phyloP scores from a whole-genome alignment of 2,888 invertebrate species.

The Lumbricus terrestris region DNA sequence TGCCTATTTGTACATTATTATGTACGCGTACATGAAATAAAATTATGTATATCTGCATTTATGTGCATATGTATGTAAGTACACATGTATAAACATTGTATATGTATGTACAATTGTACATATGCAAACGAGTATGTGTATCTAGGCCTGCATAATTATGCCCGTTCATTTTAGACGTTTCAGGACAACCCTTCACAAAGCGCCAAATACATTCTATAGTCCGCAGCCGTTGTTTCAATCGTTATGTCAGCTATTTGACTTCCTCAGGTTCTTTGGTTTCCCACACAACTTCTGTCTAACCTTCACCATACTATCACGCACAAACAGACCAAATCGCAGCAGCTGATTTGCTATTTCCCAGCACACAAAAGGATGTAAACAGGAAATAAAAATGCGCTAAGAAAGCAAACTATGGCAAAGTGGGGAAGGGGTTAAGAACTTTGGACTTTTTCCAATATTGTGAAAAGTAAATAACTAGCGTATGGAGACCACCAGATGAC shows the following conservation, averaged over 20 bases:
- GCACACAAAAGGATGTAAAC: not conserved
- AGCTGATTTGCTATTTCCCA: not conserved
- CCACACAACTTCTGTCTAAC: not conserved
- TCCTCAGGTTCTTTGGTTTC: not conserved
- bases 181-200: not conserved
- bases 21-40: too few relatives aligned
- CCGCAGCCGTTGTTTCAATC: not conserved
- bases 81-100: too few relatives aligned
- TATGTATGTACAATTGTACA: too few relatives aligned
- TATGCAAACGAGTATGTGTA: too few relatives aligned
- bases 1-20: too few relatives aligned
- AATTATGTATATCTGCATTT: too few relatives aligned
- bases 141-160: not conserved
- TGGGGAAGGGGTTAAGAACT: not conserved
- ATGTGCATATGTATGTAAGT: too few relatives aligned
- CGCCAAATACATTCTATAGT: not conserved
- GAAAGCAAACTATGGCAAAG: not conserved
- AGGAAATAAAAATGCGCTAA: not conserved
- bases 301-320: not conserved
- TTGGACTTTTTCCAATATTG: not conserved
- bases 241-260: not conserved
- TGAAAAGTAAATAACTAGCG: not conserved
- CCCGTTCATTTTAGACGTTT: not conserved
- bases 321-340: not conserved
- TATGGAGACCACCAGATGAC: not conserved